phyloP scores from a whole-genome alignment of 2,797 vertebrate species.

The Miopithecus talapoin region DNA sequence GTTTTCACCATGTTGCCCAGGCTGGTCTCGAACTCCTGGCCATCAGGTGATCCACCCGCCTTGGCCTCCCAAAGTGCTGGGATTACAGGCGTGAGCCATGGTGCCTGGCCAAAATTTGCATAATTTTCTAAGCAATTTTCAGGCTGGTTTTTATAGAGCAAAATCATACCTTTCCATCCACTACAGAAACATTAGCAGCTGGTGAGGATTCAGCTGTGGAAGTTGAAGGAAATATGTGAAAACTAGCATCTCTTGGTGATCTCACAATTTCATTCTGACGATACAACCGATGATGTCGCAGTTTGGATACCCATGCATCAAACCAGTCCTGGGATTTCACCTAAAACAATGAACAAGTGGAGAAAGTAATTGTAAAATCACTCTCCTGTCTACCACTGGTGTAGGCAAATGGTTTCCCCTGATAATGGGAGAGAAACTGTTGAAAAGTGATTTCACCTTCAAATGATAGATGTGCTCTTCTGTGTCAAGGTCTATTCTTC shows the following conservation, averaged over 20 bases:
- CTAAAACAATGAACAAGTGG: conserved; percentile 81
- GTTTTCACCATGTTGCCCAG: neutral
- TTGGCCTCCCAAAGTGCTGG: neutral
- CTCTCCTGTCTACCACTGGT: neutral
- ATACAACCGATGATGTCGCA: conserved; percentile 96
- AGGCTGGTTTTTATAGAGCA: neutral
- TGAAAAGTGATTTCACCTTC: conserved; percentile 88
- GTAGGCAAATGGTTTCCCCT: neutral
- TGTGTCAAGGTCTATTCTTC: conserved; percentile 97
- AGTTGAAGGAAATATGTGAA: conserved; percentile 93
- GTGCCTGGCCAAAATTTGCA: neutral
- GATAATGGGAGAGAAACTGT: neutral
- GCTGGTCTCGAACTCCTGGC: neutral
- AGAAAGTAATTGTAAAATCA: neutral
- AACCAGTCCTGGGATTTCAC: conserved; percentile 99
- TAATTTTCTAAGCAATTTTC: neutral
- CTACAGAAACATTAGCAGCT: conserved; percentile 86
- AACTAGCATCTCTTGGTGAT: conserved; percentile 94
- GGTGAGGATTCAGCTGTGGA: conserved; percentile 92
- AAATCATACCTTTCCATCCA: conserved; percentile 91
- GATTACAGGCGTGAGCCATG: neutral
- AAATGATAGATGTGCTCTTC: conserved; percentile 99
- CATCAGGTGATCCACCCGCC: accelerated
- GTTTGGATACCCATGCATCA: conserved; percentile 96
- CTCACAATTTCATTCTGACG: conserved; percentile 98